These are phyloP conservation scores for Aldrovandia affinis DNA, from an alignment of 2,797 vertebrate species.

Conservation along the genomic window DNA sequence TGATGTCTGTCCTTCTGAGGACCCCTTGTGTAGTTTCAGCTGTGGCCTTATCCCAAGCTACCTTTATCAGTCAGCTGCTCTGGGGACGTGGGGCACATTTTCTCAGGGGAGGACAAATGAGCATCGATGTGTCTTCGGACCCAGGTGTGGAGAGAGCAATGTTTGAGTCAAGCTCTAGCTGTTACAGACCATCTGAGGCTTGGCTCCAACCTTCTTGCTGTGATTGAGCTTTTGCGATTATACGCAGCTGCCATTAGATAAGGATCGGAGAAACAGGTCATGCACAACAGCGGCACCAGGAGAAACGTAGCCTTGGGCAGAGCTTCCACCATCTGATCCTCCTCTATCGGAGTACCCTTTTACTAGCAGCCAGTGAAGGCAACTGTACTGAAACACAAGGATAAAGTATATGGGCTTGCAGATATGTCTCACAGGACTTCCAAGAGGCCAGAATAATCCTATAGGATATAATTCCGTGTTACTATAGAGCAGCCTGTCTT, in stretches of 20 bases:
- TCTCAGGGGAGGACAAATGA: no score
- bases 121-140: background rate
- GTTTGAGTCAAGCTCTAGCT: background rate
- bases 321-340: constrained; percentile 18
- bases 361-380: background rate
- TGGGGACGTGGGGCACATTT: background rate
- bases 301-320: constrained; percentile 4
- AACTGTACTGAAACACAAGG: background rate
- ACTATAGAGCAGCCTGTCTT: background rate
- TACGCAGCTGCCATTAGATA: background rate
- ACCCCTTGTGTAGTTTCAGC: background rate
- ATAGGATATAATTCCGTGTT: background rate
- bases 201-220: background rate
- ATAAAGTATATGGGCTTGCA: background rate
- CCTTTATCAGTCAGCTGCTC: background rate
- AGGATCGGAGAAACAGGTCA: background rate
- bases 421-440: background rate
- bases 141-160: background rate
- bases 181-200: background rate
- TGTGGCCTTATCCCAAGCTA: background rate
- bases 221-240: background rate
- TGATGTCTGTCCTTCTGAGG: background rate
- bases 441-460: background rate
- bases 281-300: background rate
- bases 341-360: background rate